Percentiles rank a stretch among this genome's conserved stretches.
These are phyloP conservation scores for Hippocampus zosterae DNA, from an alignment of 2,113 vertebrate genomes.

Conservation along the genomic window DNA sequence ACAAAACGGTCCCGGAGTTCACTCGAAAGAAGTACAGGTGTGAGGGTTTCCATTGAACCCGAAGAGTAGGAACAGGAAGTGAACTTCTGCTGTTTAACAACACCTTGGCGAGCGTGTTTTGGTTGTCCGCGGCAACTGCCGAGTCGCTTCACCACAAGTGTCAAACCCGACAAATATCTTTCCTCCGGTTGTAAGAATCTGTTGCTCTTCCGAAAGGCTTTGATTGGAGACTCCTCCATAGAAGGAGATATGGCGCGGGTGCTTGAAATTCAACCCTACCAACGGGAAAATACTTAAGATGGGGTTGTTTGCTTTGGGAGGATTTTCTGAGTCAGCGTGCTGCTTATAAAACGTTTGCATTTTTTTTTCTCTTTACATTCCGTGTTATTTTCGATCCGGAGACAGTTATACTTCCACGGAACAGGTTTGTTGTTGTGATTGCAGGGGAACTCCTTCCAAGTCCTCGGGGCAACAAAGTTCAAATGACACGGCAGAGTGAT, in stretches of 20 bases:
- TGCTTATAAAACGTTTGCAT: too few relatives aligned
- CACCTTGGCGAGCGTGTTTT: conserved; percentile 7
- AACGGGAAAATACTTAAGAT: conserved; percentile 4
- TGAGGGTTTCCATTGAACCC: too few relatives aligned
- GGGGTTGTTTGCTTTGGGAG: background rate
- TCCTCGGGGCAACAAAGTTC: conserved; percentile 38
- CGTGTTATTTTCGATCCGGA: background rate
- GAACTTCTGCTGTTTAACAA: background rate
- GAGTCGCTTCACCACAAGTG: conserved; percentile 6
- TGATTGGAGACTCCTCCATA: conserved; percentile 1
- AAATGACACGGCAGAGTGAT: background rate
- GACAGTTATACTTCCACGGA: background rate
- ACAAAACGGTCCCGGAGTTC: too few relatives aligned
- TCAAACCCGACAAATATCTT: background rate
- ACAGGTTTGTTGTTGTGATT: conserved; percentile 17
- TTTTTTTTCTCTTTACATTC: background rate
- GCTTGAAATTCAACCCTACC: conserved; percentile 35
- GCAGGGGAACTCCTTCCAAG: conserved; percentile 2
- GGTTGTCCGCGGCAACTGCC: conserved; percentile 49
- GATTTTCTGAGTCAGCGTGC: background rate
- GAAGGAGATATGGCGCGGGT: conserved; percentile 2
- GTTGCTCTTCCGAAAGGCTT: background rate
- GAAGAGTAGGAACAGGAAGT: background rate
- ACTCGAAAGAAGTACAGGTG: too few relatives aligned
- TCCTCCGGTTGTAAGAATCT: conserved; percentile 14